A percentile compares a stretch with the other conserved stretches of the same genome.
Evolutionary conservation across 2,888 invertebrate species (phyloP).

Genomic region (Scaptodrosophila latifasciaeformis): DNA sequence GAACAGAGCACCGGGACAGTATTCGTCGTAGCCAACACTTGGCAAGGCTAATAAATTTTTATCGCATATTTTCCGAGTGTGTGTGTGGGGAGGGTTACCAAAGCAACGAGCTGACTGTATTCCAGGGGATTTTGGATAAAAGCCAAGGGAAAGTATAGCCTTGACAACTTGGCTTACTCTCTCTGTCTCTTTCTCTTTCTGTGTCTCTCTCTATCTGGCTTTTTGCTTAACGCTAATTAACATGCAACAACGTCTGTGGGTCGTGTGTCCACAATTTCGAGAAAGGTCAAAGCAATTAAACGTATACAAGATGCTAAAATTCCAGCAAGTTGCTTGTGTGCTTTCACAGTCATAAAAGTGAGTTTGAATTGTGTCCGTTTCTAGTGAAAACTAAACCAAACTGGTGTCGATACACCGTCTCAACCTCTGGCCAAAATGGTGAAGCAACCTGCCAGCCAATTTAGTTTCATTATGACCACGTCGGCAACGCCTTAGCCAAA

Average conservation of each 20-base stretch:
- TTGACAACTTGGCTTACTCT: too few relatives aligned
- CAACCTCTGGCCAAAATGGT: too few relatives aligned
- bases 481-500: constrained; percentile 8
- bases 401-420: too few relatives aligned
- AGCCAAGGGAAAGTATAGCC: constrained; percentile 15
- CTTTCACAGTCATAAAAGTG: constrained; percentile 56
- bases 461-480: constrained; percentile 67
- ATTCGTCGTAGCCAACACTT: too few relatives aligned
- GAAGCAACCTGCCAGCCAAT: constrained; percentile 37
- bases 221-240: constrained; percentile 63
- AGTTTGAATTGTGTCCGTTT: constrained; percentile 23
- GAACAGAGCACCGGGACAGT: neutral
- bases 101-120: too few relatives aligned
- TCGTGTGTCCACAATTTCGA: constrained; percentile 17
- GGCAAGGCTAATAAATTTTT: constrained; percentile 53
- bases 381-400: neutral
- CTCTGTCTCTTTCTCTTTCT: too few relatives aligned
- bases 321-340: too few relatives aligned
- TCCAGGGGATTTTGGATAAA: neutral
- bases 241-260: constrained; percentile 41
- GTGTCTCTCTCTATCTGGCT: constrained; percentile 14
- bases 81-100: constrained; percentile 17
- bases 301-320: constrained; percentile 37
- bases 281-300: constrained; percentile 74
- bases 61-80: constrained; percentile 40